Evolutionary conservation across 2,797 vertebrate genomes (phyloP), one percentile per base, ranked within the genome.

Genomic region (Muscicapa striata): DNA sequence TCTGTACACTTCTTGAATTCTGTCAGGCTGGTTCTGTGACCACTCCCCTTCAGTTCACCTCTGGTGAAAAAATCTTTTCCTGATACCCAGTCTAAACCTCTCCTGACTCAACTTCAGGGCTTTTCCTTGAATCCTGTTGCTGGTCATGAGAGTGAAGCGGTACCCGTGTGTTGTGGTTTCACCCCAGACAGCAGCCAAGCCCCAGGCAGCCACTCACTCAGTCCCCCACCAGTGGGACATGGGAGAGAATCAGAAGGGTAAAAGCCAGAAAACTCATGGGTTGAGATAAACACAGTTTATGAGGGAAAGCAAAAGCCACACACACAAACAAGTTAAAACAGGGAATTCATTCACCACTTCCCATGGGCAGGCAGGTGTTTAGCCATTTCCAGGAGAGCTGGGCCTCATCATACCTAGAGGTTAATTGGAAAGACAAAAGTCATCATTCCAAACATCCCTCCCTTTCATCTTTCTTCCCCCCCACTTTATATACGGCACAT

Each of bases 131-230:
- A 49, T 72, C 58, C 45, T 66, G 51, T 46, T 34, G 6, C 21
- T 64, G 58, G 8, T 17, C n/a, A 46, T 7, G 13, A 72, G 40
- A 64, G n/a, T 34, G 38, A 40, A 46, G 24, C 0, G 0, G 24
- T 17, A 15, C 5, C 21, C 0, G 0, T 16, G 34, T 41, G 48
- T 36, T 0, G 0, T 55, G 30, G 48, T 22, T 62, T 62, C 36
- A 34, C 13, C 14, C 20, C 63, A 48, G 41, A 4, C 41, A 45
- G 40, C 48, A 70, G 32, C 38, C 55, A 51, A 30, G 26, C 15
- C 13, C 45, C 36, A 52, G 55, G 40, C 18, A 67, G 46, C 46
- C 23, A 8, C 30, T 77, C 0, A 0, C 29, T 46, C 57, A 62
- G 26, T 48, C 26, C 17, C 13, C 34, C 26, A 19, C 10, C 18